Evolutionary conservation across 2,888 invertebrate species (phyloP).

Genomic region (Phaonia tiefii): DNA sequence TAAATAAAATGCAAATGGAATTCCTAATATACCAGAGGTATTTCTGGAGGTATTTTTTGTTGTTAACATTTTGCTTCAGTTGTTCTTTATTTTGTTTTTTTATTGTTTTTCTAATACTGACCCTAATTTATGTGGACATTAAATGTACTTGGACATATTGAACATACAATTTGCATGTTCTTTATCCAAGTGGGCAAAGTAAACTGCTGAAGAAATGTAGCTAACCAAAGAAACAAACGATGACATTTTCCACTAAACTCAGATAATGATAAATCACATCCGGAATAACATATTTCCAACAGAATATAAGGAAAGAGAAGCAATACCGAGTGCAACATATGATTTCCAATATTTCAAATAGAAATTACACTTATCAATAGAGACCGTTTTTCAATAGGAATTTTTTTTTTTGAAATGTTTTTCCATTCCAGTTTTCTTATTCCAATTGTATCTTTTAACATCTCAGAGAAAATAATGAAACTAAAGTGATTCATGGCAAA

Average conservation of each 20-base stretch:
- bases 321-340: no score
- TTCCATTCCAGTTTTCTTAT: no score
- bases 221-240: constrained; percentile 17
- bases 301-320: no score
- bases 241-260: constrained; percentile 57
- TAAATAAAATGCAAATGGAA: constrained; percentile 8
- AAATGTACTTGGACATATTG: constrained; percentile 49
- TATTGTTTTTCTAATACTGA: constrained; percentile 42
- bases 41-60: constrained; percentile 3
- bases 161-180: constrained; percentile 29
- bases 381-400: no score
- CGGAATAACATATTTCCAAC: constrained; percentile 22
- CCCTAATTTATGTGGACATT: constrained; percentile 59
- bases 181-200: neutral
- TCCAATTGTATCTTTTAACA: no score
- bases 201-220: neutral
- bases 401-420: no score
- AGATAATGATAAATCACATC: constrained; percentile 47
- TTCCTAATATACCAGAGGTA: constrained; percentile 5
- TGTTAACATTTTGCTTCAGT: constrained; percentile 15
- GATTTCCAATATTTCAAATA: no score
- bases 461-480: no score
- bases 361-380: no score
- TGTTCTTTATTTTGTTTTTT: neutral
- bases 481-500: no score